Conservation (phyloP, 2,888 invertebrate species). For the Lasioglossum figueresi region DNA sequence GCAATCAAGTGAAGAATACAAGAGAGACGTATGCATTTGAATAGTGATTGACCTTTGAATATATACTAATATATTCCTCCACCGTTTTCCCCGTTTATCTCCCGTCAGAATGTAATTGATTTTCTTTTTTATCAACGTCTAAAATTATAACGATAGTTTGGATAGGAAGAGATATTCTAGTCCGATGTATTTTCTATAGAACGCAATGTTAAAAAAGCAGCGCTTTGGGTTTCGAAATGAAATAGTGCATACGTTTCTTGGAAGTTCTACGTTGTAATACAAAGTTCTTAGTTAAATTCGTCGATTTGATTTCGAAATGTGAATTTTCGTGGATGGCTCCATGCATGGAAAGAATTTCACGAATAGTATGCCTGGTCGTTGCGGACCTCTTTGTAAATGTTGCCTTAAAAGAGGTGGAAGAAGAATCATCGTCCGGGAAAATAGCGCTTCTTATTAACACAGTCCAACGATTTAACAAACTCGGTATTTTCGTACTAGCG, state of each 20-base stretch:
- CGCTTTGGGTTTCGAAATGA: neutral
- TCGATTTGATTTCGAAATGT: constrained; percentile 6
- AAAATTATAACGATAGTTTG: neutral
- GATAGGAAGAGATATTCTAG: constrained; percentile 39
- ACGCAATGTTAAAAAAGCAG: neutral
- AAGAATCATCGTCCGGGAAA: constrained; percentile 29
- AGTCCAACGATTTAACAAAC: constrained; percentile 54
- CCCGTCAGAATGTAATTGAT: constrained; percentile 21
- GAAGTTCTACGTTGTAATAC: constrained; percentile 29
- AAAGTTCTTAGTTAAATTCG: constrained; percentile 36
- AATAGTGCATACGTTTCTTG: constrained; percentile 68
- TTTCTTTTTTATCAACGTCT: neutral
- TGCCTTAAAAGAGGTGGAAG: constrained; percentile 25
- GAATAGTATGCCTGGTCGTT: constrained; percentile 16
- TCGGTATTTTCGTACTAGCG: constrained; percentile 78
- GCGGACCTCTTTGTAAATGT: constrained; percentile 24
- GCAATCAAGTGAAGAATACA: constrained; percentile 40
- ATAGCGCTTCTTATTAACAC: constrained; percentile 46
- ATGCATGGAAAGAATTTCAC: constrained; percentile 18
- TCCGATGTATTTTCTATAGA: constrained; percentile 7
- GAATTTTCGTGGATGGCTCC: neutral
- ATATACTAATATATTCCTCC: constrained; percentile 30
- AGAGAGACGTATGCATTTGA: constrained; percentile 68
- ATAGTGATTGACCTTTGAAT: constrained; percentile 22
- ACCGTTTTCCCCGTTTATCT: constrained; percentile 41